Evolutionary conservation across 2,888 invertebrate genomes (phyloP).

Genomic region (Sarcophaga variegata): DNA sequence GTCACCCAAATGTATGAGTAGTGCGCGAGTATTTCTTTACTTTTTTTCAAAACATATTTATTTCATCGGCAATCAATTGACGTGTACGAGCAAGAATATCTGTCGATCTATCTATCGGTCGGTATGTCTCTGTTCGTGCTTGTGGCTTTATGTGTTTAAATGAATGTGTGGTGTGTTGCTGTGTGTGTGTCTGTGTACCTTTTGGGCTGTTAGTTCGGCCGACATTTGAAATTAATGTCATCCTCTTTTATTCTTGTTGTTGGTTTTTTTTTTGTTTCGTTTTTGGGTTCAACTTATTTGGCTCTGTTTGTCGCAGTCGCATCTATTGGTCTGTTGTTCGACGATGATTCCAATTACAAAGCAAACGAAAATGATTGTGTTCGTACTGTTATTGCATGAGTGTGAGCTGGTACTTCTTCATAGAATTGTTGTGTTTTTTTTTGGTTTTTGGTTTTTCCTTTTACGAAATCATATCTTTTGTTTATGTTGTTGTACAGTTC

Average conservation of each 20-base stretch:
- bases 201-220: constrained; percentile 10
- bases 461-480: constrained; percentile 44
- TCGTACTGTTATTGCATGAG: neutral
- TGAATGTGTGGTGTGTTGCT: neutral
- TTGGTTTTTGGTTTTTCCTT: neutral
- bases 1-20: constrained; percentile 41
- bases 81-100: neutral
- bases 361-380: neutral
- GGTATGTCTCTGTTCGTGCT: neutral
- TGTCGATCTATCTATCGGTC: neutral
- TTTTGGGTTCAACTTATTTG: constrained; percentile 33
- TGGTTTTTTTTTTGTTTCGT: neutral
- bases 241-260: constrained; percentile 55
- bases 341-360: neutral
- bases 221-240: constrained; percentile 64
- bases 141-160: neutral
- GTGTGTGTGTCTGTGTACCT: constrained; percentile 1
- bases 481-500: constrained; percentile 20
- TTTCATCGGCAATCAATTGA: constrained; percentile 66
- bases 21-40: too few relatives aligned
- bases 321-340: constrained; percentile 4
- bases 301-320: neutral
- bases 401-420: neutral
- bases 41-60: constrained; percentile 46
- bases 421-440: constrained; percentile 3